Base-by-base conservation (phyloP, 2,797 vertebrate genomes). In the Rhabdomys pumilio region DNA sequence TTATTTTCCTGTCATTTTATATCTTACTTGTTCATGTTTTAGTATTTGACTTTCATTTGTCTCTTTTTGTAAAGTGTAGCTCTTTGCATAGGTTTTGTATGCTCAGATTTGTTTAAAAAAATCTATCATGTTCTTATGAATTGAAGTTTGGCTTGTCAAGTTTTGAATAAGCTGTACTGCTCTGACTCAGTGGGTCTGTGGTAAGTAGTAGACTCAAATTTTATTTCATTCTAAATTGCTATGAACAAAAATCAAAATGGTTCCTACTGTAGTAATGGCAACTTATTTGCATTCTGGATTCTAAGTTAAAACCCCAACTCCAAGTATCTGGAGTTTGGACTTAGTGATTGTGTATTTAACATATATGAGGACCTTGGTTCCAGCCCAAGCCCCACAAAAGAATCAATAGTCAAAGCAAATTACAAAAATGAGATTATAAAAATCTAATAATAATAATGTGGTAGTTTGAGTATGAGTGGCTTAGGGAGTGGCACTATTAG, bases 171-270 rank as follows among this genome's bases (percentile, higher is more conserved):
- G n/a, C 8, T 41, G 0, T 80, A 31, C 3, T 75, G 14, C 6
- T 69, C 38, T 5, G 24, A 34, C 41, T 55, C 44, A 80, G 22
- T 65, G 19, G 6, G 1, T 85, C 41, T 81, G 2, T 69, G 5
- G 31, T 76, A 77, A 96, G 50, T 14, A 77, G 73, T 20, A 50
- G 53, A 92, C 41, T 86, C 72, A 31, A 95, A 53, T 61, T 31
- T n/a, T n/a, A 67, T 90, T 63, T 55, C 44, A 82, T 94, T 90
- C 20, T 59, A 2, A 6, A 19, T 80, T 59, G 19, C 61, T 13
- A 7, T 7, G 1, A 41, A 10, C 61, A 44, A 59, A 85, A 14
- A 20, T 41, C 47, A 65, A 80, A 31, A 53, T 57, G 7, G 1
- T 44, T 53, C 47, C 44, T 15, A 29, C 20, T 50, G 6, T 13